Evolutionary conservation across 1,140 invertebrate species (phyloP).

Genomic region (Batillaria attramentaria): DNA sequence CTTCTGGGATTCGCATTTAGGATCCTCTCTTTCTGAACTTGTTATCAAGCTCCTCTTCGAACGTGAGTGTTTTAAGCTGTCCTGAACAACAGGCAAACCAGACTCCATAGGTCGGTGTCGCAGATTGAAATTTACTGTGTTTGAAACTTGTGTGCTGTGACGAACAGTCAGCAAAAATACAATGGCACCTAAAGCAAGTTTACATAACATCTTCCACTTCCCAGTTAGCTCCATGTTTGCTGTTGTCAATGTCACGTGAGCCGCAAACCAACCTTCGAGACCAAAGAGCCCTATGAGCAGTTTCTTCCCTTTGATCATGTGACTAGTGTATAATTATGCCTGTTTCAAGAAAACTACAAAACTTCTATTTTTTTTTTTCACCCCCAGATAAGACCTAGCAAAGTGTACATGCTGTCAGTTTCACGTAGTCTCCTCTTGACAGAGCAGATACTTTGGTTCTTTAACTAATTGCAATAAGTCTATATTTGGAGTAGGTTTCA

Average conservation of each 20-base stretch:
- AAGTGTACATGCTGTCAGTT: too few species aligned
- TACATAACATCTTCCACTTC: constrained; percentile 12
- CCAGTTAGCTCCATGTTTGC: constrained; percentile 22
- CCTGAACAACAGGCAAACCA: not conserved
- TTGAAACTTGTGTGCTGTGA: not conserved
- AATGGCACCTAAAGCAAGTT: not conserved
- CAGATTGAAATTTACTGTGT: constrained; percentile 15
- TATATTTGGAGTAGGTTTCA: too few species aligned
- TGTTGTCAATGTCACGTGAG: constrained; percentile 38
- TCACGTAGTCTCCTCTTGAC: too few species aligned
- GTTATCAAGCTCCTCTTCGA: constrained; percentile 25
- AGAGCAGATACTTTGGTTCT: too few species aligned
- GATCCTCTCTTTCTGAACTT: constrained; percentile 28
- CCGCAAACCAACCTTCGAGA: too few species aligned
- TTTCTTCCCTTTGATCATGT: too few species aligned
- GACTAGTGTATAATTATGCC: too few species aligned
- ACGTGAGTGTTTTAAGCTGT: not conserved
- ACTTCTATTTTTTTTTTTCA: too few species aligned
- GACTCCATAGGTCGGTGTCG: not conserved
- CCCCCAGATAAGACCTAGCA: not conserved
- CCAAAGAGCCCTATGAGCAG: too few species aligned
- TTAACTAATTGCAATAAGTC: too few species aligned
- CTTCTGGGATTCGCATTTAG: constrained; percentile 26
- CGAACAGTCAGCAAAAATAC: not conserved
- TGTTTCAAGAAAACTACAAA: too few species aligned